Base-by-base conservation (phyloP, 2,113 vertebrate species). In the Pseudorectes ferrugineus region DNA sequence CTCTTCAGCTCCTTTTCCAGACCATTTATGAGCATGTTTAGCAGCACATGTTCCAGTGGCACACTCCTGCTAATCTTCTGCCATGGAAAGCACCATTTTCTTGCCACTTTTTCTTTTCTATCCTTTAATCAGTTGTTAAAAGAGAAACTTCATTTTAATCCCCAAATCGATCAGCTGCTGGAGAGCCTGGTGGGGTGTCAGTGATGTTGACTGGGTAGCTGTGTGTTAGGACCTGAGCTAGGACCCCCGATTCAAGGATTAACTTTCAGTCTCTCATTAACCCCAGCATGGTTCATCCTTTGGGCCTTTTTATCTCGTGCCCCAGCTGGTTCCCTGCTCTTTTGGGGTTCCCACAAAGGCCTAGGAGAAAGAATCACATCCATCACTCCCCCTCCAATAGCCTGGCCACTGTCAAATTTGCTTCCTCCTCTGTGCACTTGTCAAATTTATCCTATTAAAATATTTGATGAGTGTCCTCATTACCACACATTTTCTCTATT, bases 11-110 rank as follows among this genome's bases (percentile, higher is more conserved):
- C 63, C 95, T 76, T 94, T 96, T 94, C 95, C 95, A 95, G 94
- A 90, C 96, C 95, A 94, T 97, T 95, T 97, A 92, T 93, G 95
- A 96, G 59, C 94, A 97, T 93, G 90, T 73, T 49, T 90, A 90
- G 54, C 82, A 73, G 66, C 4, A 2, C 9, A 3, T 66, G 79
- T 79, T 85, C 78, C 94, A 61, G 66, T 67, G 43, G 73, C 81
- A 89, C 52, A 74, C 26, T 65, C 66, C 57, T 82, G 80, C 77
- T 89, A 52, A 74, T 75, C 77, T 83, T 57, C 86, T 74, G 11
- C 68, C 70, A 46, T n/a, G 40, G 81, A 81, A 94, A 91, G 55
- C 10, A 11, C 49, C 72, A 42, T 89, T 91, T 89, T 70, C 59
- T 84, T 77, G 38, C 67, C 55, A 71, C 68, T 77, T 92, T 86